Conservation (phyloP, 2,888 invertebrate species). For the Sinohyriopsis cumingii region DNA sequence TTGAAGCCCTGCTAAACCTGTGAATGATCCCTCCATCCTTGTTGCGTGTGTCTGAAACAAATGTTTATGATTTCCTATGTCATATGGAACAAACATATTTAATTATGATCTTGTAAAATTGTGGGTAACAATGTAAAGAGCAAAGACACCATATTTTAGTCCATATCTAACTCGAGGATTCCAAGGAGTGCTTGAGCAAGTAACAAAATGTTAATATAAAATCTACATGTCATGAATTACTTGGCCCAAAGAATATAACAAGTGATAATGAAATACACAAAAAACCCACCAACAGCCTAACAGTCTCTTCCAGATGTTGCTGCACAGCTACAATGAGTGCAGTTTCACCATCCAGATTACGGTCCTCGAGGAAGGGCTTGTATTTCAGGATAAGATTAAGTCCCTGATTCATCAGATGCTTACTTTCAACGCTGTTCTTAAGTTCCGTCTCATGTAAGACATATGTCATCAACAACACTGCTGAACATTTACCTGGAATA, state of each 20-base stretch:
- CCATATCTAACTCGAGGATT: too few relatives aligned
- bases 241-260: too few relatives aligned
- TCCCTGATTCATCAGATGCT: conserved; percentile 39
- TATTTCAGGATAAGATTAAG: conserved; percentile 58
- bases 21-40: too few relatives aligned
- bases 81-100: too few relatives aligned
- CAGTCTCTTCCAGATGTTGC: conserved; percentile 42
- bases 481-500: conserved; percentile 60
- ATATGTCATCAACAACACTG: conserved; percentile 62
- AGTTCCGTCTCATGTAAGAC: conserved; percentile 33
- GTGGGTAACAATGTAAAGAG: too few relatives aligned
- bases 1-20: too few relatives aligned
- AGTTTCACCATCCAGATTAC: conserved; percentile 59
- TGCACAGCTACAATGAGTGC: conserved; percentile 67
- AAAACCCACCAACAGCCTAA: conserved; percentile 62
- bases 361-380: conserved; percentile 59
- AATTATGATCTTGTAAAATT: too few relatives aligned
- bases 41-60: too few relatives aligned
- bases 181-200: too few relatives aligned
- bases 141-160: too few relatives aligned
- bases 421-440: background rate
- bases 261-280: background rate
- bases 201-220: background rate
- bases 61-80: too few relatives aligned
- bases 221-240: too few relatives aligned